Percentiles rank a stretch among this genome's conserved stretches.
phyloP scores from a whole-genome alignment of 2,797 vertebrate species.

The Morelia viridis region DNA sequence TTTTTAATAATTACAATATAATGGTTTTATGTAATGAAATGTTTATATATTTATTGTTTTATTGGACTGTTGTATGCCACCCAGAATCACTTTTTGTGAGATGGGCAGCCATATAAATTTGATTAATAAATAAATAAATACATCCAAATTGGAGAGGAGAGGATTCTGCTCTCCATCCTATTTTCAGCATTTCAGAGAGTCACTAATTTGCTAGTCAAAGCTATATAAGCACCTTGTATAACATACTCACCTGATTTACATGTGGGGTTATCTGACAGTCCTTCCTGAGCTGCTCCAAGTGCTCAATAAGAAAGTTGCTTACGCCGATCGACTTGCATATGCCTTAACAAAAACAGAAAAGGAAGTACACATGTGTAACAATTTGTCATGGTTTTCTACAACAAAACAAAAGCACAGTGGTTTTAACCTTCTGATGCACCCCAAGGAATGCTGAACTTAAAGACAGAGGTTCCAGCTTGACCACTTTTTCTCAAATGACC shows the following conservation, averaged over 20 bases:
- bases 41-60: too few relatives aligned
- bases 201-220: not conserved
- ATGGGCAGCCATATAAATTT: too few relatives aligned
- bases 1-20: too few relatives aligned
- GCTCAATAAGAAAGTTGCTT: conserved; percentile 84
- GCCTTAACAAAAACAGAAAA: conserved; percentile 65
- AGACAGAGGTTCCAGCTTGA: not conserved
- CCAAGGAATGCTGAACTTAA: not conserved
- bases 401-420: not conserved
- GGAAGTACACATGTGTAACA: conserved; percentile 10
- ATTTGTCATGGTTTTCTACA: conserved; percentile 3
- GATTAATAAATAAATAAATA: too few relatives aligned
- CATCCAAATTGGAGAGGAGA: not conserved
- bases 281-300: conserved; percentile 82
- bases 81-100: too few relatives aligned
- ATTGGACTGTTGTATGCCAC: too few relatives aligned
- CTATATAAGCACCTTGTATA: not conserved
- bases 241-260: conserved; percentile 77
- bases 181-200: not conserved
- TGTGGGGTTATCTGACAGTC: conserved; percentile 75
- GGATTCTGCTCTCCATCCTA: not conserved
- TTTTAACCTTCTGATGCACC: not conserved
- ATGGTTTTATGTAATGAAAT: too few relatives aligned
- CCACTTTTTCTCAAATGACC: not conserved
- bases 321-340: conserved; percentile 79